Evolutionary conservation across 2,797 vertebrate species (phyloP).

Genomic region (Acanthurus tractus): DNA sequence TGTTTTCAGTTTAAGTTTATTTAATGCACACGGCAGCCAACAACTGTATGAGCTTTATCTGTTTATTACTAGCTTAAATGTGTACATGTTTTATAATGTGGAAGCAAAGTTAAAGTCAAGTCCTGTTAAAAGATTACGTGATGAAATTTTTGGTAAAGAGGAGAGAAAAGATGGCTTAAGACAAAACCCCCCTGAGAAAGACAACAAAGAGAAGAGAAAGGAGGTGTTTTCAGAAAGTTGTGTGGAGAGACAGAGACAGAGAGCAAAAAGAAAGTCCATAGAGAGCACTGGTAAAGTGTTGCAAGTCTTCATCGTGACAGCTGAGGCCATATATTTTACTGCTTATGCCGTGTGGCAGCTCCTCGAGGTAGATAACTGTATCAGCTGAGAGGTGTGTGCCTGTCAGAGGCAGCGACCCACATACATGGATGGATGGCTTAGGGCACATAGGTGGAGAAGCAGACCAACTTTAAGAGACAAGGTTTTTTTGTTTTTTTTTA

Average conservation of each 20-base stretch:
- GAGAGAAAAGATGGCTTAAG: background rate
- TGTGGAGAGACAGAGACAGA: background rate
- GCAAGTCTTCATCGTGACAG: conserved; percentile 5
- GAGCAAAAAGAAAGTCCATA: background rate
- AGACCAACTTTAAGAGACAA: background rate
- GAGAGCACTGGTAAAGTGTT: background rate
- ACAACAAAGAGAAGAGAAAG: background rate
- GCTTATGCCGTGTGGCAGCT: background rate
- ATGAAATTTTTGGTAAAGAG: background rate
- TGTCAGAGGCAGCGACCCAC: conserved; percentile 28
- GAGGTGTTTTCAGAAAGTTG: background rate
- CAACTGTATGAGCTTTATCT: no score
- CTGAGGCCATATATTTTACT: background rate
- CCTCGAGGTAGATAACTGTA: background rate
- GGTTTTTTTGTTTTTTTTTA: background rate
- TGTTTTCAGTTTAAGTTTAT: no score
- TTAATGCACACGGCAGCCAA: no score
- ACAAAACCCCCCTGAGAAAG: background rate
- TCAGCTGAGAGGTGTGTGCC: conserved; percentile 9
- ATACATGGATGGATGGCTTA: conserved; percentile 6
- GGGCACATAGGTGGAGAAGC: conserved; percentile 11
- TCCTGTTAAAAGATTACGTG: background rate
- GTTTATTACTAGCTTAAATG: background rate
- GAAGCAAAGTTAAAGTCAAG: background rate
- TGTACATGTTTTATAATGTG: background rate